Percentiles rank a stretch among this genome's conserved stretches.
Evolutionary conservation across 2,888 invertebrate species (phyloP).

Genomic region (Abrostola tripartita): DNA sequence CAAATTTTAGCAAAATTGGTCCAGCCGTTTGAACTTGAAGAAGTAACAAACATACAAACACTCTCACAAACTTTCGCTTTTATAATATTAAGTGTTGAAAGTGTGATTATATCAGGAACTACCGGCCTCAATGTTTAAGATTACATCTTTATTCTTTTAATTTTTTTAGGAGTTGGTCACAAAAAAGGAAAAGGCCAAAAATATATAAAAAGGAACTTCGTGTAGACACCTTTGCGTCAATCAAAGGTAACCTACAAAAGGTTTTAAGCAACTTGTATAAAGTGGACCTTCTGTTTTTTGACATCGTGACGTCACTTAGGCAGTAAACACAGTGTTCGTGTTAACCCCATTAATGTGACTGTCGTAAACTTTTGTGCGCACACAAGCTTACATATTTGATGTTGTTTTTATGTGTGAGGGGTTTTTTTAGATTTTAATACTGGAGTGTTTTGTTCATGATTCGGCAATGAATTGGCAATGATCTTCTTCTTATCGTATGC

Average conservation of each 20-base stretch:
- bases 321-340: constrained; percentile 45
- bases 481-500: background rate
- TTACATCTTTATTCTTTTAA: too few relatives aligned
- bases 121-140: too few relatives aligned
- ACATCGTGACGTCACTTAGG: constrained; percentile 10
- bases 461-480: constrained; percentile 8
- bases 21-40: too few relatives aligned
- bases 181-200: too few relatives aligned
- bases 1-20: too few relatives aligned
- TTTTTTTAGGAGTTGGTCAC: too few relatives aligned
- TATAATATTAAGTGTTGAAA: too few relatives aligned
- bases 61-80: too few relatives aligned
- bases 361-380: constrained; percentile 35
- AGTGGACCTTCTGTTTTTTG: background rate
- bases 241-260: constrained; percentile 1
- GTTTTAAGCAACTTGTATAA: background rate
- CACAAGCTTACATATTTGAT: constrained; percentile 31
- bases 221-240: too few relatives aligned
- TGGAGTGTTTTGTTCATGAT: constrained; percentile 13
- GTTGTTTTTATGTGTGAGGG: constrained; percentile 11
- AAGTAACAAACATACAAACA: too few relatives aligned
- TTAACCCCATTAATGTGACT: constrained; percentile 28
- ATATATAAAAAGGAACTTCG: too few relatives aligned
- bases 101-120: too few relatives aligned
- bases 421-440: constrained; percentile 4